Evolutionary conservation across 2,113 vertebrate genomes (phyloP).

Genomic region (Protomyctophum bolini): DNA sequence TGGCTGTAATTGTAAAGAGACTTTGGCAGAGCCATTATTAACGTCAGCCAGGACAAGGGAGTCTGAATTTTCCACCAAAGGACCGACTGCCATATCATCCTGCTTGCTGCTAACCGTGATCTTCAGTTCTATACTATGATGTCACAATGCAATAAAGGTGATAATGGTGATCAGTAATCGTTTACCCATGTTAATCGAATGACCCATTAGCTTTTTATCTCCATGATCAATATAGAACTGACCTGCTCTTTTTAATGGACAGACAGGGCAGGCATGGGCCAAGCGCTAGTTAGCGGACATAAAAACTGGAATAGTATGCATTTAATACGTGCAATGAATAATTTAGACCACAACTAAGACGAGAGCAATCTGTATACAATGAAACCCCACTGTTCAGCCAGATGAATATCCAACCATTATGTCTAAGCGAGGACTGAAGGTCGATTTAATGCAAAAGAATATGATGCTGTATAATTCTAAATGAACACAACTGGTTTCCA

Average conservation of each 20-base stretch:
- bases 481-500: not conserved
- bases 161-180: constrained; percentile 47
- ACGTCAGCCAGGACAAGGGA: not conserved
- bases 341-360: constrained; percentile 9
- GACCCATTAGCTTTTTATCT: constrained; percentile 46
- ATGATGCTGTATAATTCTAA: not conserved
- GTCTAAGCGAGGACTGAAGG: no score
- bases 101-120: constrained; percentile 18
- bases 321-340: constrained; percentile 21
- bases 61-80: not conserved
- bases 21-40: not conserved
- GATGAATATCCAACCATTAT: no score
- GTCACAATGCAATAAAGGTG: not conserved
- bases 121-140: not conserved
- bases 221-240: constrained; percentile 10
- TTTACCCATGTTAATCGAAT: constrained; percentile 51
- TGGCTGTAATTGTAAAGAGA: constrained; percentile 9
- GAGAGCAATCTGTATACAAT: constrained; percentile 8
- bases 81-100: not conserved
- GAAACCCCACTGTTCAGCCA: not conserved
- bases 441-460: no score
- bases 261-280: constrained; percentile 19
- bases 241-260: constrained; percentile 16
- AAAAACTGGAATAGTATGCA: constrained; percentile 9
- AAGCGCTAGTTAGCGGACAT: constrained; percentile 2